These are phyloP conservation scores for Elephantulus edwardii DNA, from an alignment of 2,113 vertebrate genomes.

Conservation along the genomic window DNA sequence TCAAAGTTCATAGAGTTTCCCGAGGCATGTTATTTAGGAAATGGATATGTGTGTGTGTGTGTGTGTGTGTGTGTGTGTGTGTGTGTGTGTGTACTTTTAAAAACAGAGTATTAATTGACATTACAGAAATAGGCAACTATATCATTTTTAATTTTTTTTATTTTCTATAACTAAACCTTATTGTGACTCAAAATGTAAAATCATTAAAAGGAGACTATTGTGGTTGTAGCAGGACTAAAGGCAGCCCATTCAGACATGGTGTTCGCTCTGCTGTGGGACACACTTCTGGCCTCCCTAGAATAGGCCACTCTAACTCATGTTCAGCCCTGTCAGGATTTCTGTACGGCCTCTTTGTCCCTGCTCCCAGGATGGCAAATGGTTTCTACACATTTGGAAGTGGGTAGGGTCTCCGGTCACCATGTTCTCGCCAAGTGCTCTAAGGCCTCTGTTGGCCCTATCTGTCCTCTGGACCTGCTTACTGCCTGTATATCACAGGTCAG, in stretches of 20 bases:
- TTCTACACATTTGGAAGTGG: too few species aligned
- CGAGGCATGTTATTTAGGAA: too few species aligned
- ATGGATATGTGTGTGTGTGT: too few species aligned
- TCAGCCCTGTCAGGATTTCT: not conserved
- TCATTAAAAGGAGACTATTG: not conserved
- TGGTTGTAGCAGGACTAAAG: not conserved
- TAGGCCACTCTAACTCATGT: not conserved
- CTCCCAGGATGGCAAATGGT: not conserved
- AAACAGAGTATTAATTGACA: too few species aligned
- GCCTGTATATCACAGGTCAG: not conserved
- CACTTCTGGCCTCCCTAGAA: not conserved
- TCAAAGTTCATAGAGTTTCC: too few species aligned
- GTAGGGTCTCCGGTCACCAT: rapidly evolving
- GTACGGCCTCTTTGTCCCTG: not conserved
- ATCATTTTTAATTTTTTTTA: not conserved
- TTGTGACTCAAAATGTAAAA: not conserved
- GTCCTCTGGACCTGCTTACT: not conserved
- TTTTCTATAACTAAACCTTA: not conserved
- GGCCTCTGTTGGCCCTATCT: not conserved
- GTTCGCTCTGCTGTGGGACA: not conserved
- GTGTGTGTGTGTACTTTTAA: too few species aligned
- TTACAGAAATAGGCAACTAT: not conserved
- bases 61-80: too few species aligned
- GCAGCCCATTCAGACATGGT: too few species aligned
- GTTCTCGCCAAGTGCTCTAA: not conserved